A percentile compares a stretch with the other conserved stretches of the same genome.
These are phyloP conservation scores for Denticeps clupeoides DNA, from an alignment of 2,797 vertebrate genomes.

Conservation along the genomic window DNA sequence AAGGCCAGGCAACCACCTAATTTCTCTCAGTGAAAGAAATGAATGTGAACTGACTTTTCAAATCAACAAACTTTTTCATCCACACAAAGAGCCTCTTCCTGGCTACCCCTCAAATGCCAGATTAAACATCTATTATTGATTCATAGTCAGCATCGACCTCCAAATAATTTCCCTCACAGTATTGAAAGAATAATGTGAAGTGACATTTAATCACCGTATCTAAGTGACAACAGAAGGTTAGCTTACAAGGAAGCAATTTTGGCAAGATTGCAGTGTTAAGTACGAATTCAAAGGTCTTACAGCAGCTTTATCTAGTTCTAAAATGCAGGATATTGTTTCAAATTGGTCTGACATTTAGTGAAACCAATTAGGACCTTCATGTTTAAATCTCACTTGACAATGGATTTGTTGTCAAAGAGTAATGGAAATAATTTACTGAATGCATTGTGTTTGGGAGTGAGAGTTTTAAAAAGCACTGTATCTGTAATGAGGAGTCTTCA, in stretches of 20 bases:
- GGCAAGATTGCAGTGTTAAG: constrained; percentile 5
- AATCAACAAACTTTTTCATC: no score
- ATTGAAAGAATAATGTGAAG: neutral
- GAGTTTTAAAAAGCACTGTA: neutral
- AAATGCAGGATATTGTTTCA: neutral
- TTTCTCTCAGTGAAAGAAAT: no score
- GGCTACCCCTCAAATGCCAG: neutral
- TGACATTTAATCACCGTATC: constrained; percentile 17
- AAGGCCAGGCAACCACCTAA: no score
- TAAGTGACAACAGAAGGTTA: neutral
- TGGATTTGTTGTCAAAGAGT: neutral
- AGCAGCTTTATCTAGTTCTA: neutral
- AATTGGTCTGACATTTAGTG: constrained; percentile 19
- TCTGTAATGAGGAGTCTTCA: no score
- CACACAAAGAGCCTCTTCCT: neutral
- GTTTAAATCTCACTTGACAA: neutral
- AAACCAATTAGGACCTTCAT: neutral
- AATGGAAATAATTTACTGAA: neutral
- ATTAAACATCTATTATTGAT: neutral
- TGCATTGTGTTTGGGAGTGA: neutral
- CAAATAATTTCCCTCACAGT: neutral
- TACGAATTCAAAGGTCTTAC: constrained; percentile 6
- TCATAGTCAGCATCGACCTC: neutral
- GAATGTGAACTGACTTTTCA: no score
- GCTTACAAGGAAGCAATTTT: constrained; percentile 5